Evolutionary conservation across 30 jellyfish, hydroid and myxozoan species (phyloP).

Genomic region (Cassiopea andromeda): DNA sequence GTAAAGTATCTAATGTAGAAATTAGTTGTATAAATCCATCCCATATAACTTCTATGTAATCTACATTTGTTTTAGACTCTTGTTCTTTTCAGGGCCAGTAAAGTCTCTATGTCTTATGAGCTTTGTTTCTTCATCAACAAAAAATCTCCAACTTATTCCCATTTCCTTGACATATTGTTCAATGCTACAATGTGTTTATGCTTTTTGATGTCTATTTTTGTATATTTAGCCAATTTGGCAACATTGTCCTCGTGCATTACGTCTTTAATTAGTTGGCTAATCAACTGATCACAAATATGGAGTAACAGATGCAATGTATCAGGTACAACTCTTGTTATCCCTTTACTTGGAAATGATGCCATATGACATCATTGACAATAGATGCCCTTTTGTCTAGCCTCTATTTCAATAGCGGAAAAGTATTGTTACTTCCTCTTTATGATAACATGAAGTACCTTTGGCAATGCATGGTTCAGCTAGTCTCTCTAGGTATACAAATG

Average conservation of each 20-base stretch:
- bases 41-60: slow-evolving; percentile 1
- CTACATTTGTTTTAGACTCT: not conserved
- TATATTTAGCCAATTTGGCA: not conserved
- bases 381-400: too few species aligned
- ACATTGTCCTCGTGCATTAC: not conserved
- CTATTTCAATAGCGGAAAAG: too few species aligned
- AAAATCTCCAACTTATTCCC: slow-evolving; percentile 6
- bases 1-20: not conserved
- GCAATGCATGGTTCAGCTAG: too few species aligned
- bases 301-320: not conserved
- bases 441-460: too few species aligned
- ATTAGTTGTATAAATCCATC: not conserved
- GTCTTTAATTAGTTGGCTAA: not conserved
- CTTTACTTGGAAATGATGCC: too few species aligned
- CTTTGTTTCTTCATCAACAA: slow-evolving; percentile 7
- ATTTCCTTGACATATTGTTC: not conserved
- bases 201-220: not conserved
- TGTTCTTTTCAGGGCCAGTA: slow-evolving; percentile 26
- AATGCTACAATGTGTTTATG: not conserved
- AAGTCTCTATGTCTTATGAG: not conserved
- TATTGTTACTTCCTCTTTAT: too few species aligned
- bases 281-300: not conserved
- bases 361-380: too few species aligned
- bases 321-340: slow-evolving; percentile 9
- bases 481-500: too few species aligned